Evolutionary conservation across 2,888 invertebrate genomes (phyloP), one percentile per base, ranked within the genome.

Genomic region (Microctonus brassicae): DNA sequence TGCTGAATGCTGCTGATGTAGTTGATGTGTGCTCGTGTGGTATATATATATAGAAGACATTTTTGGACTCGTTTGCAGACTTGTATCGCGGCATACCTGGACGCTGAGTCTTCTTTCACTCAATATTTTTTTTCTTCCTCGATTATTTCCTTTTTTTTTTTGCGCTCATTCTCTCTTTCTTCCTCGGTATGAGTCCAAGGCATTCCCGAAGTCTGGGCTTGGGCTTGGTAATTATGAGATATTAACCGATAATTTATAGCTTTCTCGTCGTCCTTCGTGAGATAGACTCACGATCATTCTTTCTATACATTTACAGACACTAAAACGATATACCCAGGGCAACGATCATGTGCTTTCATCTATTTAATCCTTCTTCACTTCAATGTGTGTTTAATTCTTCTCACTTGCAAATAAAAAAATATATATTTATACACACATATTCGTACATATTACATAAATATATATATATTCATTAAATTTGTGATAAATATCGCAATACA

Each of bases 171-270:
- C 20, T 24, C 61, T 39, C 29, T 22, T 52, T n/a, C 17, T 66
- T 34, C 36, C 39, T 57, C n/a, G 36, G 7, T 39, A 22, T 22
- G 17, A 52, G 34, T 26, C 55, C 36, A 67, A 67, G 78, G 79
- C 79, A 81, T 82, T 82, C 82, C 78, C 79, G 63, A 75, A 70
- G 81, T 79, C 82, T 81, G 78, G 17, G 47, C 70, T 78, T 76
- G 74, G 77, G 77, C 79, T 80, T 77, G 79, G 82, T 84, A 84
- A 84, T 84, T 84, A 84, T 82, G 83, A 84, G 83, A 84, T 84
- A 84, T 84, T 84, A 84, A 82, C 79, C 82, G 77, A 80, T 84
- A 84, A 84, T 84, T 84, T 84, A 84, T 84, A 81, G 82, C 81
- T 79, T 77, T 80, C 80, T 80, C 74, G 80, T 67, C 78, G 80